A percentile compares a stretch with the other conserved stretches of the same genome.
These are phyloP conservation scores for Chaetogeoica ovagalla DNA, from an alignment of 2,888 invertebrate species.

Conservation along the genomic window DNA sequence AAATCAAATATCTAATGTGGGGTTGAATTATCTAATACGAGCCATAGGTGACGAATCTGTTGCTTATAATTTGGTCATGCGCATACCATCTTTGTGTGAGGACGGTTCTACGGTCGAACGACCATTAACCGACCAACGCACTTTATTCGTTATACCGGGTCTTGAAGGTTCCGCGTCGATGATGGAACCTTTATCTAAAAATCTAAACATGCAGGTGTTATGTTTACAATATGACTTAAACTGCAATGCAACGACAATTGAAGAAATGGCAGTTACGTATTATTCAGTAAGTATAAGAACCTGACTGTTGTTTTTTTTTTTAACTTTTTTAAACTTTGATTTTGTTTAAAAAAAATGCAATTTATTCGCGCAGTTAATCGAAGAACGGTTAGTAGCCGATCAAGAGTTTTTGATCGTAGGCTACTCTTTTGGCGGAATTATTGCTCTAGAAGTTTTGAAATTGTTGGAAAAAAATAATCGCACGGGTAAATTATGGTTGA, in stretches of 20 bases:
- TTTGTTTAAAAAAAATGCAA: conserved; percentile 1
- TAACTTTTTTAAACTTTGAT: too few relatives aligned
- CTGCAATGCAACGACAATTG: conserved; percentile 60
- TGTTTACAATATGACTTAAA: conserved; percentile 65
- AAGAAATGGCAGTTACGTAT: conserved; percentile 62
- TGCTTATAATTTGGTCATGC: conserved; percentile 64
- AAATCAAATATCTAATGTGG: conserved; percentile 53
- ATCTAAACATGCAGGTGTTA: conserved; percentile 63
- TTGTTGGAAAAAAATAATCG: conserved; percentile 71
- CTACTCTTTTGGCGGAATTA: conserved; percentile 84
- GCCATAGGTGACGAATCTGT: conserved; percentile 67
- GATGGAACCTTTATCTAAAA: conserved; percentile 63
- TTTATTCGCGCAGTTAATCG: conserved; percentile 64
- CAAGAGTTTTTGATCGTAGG: conserved; percentile 76
- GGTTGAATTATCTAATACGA: conserved; percentile 65
- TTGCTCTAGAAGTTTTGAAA: conserved; percentile 76
- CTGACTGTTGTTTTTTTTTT: neutral
- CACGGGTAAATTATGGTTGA: conserved; percentile 68
- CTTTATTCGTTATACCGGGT: conserved; percentile 69
- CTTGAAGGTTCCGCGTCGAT: conserved; percentile 67
- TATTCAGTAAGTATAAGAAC: conserved; percentile 54
- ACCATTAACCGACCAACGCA: conserved; percentile 57
- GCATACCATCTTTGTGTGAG: conserved; percentile 64
- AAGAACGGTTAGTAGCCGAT: conserved; percentile 64
- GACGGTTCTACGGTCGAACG: conserved; percentile 62